phyloP scores from a whole-genome alignment of 1,140 invertebrate genomes.

The Drosophila novamexicana region DNA sequence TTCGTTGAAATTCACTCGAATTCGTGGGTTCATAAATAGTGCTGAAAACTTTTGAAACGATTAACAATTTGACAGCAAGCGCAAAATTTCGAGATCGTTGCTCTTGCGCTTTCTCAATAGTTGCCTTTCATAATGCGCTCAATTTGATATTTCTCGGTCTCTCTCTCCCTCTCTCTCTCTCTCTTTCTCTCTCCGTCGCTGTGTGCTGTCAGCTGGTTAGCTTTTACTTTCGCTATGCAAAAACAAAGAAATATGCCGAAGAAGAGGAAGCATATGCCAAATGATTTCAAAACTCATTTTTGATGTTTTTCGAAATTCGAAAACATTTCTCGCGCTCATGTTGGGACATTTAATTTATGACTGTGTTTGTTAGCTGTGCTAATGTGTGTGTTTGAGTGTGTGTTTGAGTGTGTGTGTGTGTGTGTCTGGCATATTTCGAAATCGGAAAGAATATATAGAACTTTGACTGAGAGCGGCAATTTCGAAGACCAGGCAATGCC shows the following conservation, averaged over 20 bases:
- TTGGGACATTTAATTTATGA: constrained; percentile 37
- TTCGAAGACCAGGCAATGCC: constrained; percentile 35
- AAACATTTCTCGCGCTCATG: constrained; percentile 29
- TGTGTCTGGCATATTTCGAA: constrained; percentile 71
- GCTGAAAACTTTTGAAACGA: constrained; percentile 8
- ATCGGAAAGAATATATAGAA: constrained; percentile 57
- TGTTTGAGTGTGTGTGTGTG: constrained; percentile 30
- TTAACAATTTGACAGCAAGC: constrained; percentile 28
- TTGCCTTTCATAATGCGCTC: constrained; percentile 17
- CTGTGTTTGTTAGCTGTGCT: constrained; percentile 21
- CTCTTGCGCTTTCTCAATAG: constrained; percentile 29
- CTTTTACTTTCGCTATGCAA: constrained; percentile 76
- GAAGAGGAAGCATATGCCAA: constrained; percentile 11
- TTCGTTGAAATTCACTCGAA: constrained; percentile 2
- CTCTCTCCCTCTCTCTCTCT: constrained; percentile 3
- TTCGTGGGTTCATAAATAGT: constrained; percentile 5
- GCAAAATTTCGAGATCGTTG: constrained; percentile 18
- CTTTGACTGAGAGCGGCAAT: constrained; percentile 38
- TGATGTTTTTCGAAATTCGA: constrained; percentile 63
- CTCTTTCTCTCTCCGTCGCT: neutral
- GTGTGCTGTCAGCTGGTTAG: constrained; percentile 36
- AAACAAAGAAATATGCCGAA: constrained; percentile 35
- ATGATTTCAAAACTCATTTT: constrained; percentile 46
- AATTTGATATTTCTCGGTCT: neutral
- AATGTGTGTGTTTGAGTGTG: constrained; percentile 17